Conservation (phyloP, 30 jellyfish, hydroid and myxozoan species). For the Pelagia noctiluca region DNA sequence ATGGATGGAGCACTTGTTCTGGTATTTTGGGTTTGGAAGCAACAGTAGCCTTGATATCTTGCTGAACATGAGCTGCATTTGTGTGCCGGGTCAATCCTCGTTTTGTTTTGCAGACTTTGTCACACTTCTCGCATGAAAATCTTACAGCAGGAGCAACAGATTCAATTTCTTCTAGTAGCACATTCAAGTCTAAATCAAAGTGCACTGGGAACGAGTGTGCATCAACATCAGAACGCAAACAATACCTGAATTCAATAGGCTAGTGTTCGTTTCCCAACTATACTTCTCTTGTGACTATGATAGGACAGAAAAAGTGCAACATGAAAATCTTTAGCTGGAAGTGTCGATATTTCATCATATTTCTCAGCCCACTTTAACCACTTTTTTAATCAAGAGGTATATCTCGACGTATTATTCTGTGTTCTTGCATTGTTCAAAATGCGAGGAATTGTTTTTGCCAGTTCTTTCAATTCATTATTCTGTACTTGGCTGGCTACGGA, state of each 20-base stretch:
- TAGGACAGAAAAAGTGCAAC: not conserved
- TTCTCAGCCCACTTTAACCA: not conserved
- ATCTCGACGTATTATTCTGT: not conserved
- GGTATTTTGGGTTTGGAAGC: slow-evolving; percentile 6
- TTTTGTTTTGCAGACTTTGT: slow-evolving; percentile 34
- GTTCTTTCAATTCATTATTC: not conserved
- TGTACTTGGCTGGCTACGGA: not conserved
- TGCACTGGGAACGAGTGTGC: not conserved
- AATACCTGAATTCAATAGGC: no score
- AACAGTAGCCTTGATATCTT: not conserved
- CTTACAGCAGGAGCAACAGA: slow-evolving; percentile 13
- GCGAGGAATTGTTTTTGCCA: not conserved
- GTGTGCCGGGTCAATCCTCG: slow-evolving; percentile 53
- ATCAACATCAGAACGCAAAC: slow-evolving; percentile 2
- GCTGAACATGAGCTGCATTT: slow-evolving; percentile 7
- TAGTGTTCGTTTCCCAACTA: no score
- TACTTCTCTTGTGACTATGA: not conserved
- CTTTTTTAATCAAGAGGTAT: not conserved
- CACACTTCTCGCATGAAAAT: slow-evolving; percentile 36
- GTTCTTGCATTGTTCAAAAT: not conserved
- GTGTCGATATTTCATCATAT: not conserved
- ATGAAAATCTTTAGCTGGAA: slow-evolving; percentile 18
- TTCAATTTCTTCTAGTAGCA: slow-evolving; percentile 15
- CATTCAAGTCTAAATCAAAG: slow-evolving; percentile 11
- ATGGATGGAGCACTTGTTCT: slow-evolving; percentile 39